These are phyloP conservation scores for Verasper variegatus DNA, from an alignment of 2,113 vertebrate genomes.

Conservation along the genomic window DNA sequence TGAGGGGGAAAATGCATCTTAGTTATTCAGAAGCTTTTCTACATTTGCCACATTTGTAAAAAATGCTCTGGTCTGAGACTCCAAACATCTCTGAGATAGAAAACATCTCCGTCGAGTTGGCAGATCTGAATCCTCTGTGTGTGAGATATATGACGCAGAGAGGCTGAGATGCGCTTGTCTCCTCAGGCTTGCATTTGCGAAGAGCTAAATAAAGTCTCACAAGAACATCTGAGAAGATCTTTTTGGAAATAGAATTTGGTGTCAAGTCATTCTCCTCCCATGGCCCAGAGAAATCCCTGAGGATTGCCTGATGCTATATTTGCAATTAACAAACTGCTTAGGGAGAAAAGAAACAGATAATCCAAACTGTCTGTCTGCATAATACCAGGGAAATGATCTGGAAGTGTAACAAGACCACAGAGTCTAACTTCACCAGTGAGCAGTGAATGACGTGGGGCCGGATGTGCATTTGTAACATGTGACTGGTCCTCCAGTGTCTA, in stretches of 20 bases:
- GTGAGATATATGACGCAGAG: neutral
- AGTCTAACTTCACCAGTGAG: neutral
- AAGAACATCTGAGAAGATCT: neutral
- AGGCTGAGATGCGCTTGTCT: neutral
- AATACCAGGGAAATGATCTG: neutral
- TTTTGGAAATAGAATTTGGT: neutral
- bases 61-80: neutral
- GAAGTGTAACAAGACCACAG: neutral
- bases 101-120: neutral
- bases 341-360: neutral
- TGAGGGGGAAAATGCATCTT: conserved; percentile 5
- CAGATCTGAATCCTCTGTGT: neutral
- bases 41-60: neutral
- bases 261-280: conserved; percentile 15
- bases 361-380: neutral
- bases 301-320: conserved; percentile 3
- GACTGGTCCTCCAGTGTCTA: neutral
- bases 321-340: neutral
- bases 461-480: neutral
- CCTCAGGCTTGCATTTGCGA: too few species aligned
- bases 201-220: neutral
- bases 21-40: neutral
- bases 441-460: neutral
- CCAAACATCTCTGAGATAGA: neutral
- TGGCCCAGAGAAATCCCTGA: conserved; percentile 1